Evolutionary conservation across 1,140 invertebrate genomes (phyloP), one percentile per base, ranked within the genome.

Genomic region (Drosophila jambulina): DNA sequence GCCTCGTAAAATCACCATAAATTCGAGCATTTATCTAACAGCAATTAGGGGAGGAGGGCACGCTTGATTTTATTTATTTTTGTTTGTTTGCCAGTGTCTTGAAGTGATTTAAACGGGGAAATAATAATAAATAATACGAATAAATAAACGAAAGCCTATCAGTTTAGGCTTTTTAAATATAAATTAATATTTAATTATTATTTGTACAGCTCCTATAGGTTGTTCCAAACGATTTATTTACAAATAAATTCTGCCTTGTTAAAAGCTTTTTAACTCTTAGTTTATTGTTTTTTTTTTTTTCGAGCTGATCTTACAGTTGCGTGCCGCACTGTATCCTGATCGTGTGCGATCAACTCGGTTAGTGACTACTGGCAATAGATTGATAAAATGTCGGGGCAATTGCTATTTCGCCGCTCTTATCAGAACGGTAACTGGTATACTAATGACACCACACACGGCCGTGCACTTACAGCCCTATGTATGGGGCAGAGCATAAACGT

Each of bases 341-440:
- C 32, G 19, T 56, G 19, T 54, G 51, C 34, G 53, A 61, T 53
- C 53, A 38, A 23, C 59, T 36, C 19, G 43, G 64, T 69, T 57
- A 56, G 51, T 64, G 25, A 59, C 76, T 80, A 77, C 63, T 57
- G 61, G 60, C 77, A 78, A 79, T 80, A 74, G 75, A 85, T 85
- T 85, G 82, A 85, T 85, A 85, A 85, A 85, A 64, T 68, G 61
- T 78, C 34, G 60, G 54, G 64, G 59, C 61, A 76, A 60, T 82
- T 85, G 82, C 75, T 85, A 54, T 78, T 80, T 63, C 46, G 23
- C 19, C n/a, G 53, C 51, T 67, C 69, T 85, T 85, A 85, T 85
- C 82, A 85, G 56, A 71, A 75, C 61, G 56, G 49, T 65, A 82
- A 74, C 72, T 65, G 62, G 34, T 79, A 45, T 51, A 80, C 69